phyloP scores from a whole-genome alignment of 2,113 vertebrate genomes.

The Cinclus cinclus region DNA sequence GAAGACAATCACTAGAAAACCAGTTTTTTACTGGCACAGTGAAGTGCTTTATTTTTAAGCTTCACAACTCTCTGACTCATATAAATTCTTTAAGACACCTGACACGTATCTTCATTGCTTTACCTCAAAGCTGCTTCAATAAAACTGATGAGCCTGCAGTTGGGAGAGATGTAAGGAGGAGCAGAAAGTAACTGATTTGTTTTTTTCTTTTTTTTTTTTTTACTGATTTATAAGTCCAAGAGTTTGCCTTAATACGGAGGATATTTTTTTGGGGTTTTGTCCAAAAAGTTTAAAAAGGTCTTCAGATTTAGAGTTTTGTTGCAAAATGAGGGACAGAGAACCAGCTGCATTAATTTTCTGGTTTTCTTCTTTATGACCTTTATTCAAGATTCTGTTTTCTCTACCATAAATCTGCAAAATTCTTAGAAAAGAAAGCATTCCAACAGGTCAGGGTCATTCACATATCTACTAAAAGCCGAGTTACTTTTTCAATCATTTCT shows the following conservation, averaged over 20 bases:
- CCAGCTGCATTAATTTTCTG: background rate
- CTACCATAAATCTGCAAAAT: background rate
- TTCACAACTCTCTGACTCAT: background rate
- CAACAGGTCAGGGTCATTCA: background rate
- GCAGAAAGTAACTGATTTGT: background rate
- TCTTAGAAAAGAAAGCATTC: background rate
- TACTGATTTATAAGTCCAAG: background rate
- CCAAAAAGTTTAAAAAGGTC: background rate
- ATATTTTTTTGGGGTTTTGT: rapidly evolving
- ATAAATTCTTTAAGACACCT: background rate
- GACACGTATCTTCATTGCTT: background rate
- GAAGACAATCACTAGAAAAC: background rate
- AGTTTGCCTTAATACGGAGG: background rate
- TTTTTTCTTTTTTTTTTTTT: background rate
- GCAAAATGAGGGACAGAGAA: background rate
- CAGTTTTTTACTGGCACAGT: background rate
- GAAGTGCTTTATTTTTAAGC: background rate
- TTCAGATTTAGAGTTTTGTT: background rate
- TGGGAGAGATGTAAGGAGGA: background rate
- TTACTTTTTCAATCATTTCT: background rate
- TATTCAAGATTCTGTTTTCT: background rate
- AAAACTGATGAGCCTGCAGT: background rate
- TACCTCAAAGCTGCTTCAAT: background rate
- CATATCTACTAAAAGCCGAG: background rate
- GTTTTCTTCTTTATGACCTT: background rate